A percentile compares a stretch with the other conserved stretches of the same genome.
Evolutionary conservation across 2,797 vertebrate genomes (phyloP).

Genomic region (Crypturellus tataupa): DNA sequence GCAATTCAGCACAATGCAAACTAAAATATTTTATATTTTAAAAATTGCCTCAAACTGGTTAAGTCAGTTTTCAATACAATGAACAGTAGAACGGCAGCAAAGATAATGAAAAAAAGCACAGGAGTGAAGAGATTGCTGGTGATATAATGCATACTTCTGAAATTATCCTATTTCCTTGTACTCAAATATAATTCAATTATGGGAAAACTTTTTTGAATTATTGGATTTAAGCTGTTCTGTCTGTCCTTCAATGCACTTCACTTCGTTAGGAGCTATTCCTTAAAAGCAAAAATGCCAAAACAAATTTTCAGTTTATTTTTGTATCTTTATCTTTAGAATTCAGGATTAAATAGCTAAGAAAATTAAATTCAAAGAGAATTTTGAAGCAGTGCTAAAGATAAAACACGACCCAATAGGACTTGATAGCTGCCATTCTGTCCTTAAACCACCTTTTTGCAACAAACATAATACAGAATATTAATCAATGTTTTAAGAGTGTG

Average conservation of each 20-base stretch:
- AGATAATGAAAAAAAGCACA: background rate
- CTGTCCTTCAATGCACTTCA: background rate
- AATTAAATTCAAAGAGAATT: conserved; percentile 13
- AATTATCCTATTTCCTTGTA: background rate
- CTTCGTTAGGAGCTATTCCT: background rate
- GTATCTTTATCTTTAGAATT: background rate
- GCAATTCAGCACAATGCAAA: background rate
- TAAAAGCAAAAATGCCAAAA: background rate
- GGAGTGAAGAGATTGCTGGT: background rate
- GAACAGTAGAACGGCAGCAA: background rate
- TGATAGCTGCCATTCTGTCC: conserved; percentile 45
- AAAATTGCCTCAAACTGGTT: background rate
- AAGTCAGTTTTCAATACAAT: background rate
- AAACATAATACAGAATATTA: conserved; percentile 54
- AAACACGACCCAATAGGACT: conserved; percentile 20
- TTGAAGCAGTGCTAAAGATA: background rate
- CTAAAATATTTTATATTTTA: conserved; percentile 14
- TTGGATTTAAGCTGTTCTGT: background rate
- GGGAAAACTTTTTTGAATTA: background rate
- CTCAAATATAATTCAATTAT: background rate
- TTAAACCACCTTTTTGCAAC: conserved; percentile 56
- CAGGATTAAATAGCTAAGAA: background rate
- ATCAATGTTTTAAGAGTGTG: conserved; percentile 47
- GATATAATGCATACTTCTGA: background rate
- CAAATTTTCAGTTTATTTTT: conserved; percentile 2